Evolutionary conservation across 2,888 invertebrate genomes (phyloP).

Genomic region (Melinopterus prodromus): DNA sequence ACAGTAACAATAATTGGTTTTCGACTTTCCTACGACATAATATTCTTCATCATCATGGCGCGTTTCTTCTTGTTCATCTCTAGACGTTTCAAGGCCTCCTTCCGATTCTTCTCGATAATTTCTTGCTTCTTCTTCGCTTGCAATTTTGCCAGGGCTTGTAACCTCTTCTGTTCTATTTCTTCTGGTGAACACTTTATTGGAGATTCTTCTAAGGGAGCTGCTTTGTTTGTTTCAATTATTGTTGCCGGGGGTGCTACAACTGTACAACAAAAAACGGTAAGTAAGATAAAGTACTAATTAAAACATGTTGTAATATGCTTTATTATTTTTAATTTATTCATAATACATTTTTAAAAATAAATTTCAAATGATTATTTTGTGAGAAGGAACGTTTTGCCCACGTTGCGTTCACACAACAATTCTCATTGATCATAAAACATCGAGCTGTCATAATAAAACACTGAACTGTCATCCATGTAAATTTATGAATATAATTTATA

Average conservation of each 20-base stretch:
- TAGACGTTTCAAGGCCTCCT: constrained; percentile 55
- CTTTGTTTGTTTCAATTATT: not conserved
- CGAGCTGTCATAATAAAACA: too few relatives aligned
- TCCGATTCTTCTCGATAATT: constrained; percentile 55
- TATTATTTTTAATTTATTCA: constrained; percentile 15
- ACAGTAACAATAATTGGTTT: not conserved
- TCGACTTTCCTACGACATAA: constrained; percentile 15
- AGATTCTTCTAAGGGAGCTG: constrained; percentile 38
- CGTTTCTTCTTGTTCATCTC: constrained; percentile 51
- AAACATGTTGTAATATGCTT: constrained; percentile 7
- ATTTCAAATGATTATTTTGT: too few relatives aligned
- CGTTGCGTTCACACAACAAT: too few relatives aligned
- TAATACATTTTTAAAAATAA: not conserved
- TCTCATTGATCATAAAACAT: too few relatives aligned
- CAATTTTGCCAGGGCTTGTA: constrained; percentile 60
- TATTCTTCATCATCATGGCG: constrained; percentile 30
- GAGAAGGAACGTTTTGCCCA: too few relatives aligned
- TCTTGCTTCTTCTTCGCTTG: constrained; percentile 58
- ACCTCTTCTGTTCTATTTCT: constrained; percentile 62
- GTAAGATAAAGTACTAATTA: constrained; percentile 11
- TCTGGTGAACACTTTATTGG: constrained; percentile 57
- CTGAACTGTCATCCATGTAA: too few relatives aligned
- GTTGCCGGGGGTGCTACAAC: not conserved
- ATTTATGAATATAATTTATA: too few relatives aligned
- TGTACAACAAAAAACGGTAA: constrained; percentile 28